A percentile compares a stretch with the other conserved stretches of the same genome.
phyloP scores from a whole-genome alignment of 2,113 vertebrate species.

The Chlorodrepanis virens region DNA sequence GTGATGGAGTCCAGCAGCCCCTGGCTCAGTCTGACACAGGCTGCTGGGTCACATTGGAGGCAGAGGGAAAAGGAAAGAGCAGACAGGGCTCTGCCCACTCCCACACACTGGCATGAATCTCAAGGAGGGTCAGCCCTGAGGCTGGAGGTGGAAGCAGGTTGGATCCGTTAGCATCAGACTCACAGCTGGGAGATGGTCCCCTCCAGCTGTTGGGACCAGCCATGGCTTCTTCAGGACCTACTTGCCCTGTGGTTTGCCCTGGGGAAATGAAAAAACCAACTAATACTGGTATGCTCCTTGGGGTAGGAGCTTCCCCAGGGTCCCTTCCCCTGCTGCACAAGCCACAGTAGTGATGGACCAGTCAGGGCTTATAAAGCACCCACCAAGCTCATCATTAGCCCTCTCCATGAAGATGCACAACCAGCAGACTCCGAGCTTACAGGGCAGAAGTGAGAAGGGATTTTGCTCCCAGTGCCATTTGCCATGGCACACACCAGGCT shows the following conservation, averaged over 20 bases:
- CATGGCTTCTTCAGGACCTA: background rate
- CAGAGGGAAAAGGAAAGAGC: background rate
- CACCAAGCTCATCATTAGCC: background rate
- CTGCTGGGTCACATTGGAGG: background rate
- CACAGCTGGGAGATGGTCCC: background rate
- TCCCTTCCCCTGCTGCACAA: background rate
- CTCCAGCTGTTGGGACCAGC: background rate
- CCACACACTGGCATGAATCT: fast-evolving
- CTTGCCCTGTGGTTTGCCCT: background rate
- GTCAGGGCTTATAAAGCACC: background rate
- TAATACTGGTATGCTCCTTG: background rate
- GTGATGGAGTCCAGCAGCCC: background rate
- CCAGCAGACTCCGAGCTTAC: background rate
- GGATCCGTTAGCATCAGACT: background rate
- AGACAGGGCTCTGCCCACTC: background rate
- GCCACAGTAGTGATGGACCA: background rate
- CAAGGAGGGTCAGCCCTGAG: background rate
- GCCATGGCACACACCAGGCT: fast-evolving
- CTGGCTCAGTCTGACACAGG: background rate
- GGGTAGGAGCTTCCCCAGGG: background rate
- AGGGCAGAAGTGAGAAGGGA: background rate
- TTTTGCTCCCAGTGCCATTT: background rate
- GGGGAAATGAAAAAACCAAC: background rate
- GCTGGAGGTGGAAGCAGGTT: background rate
- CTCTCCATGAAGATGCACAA: background rate